phyloP scores from a whole-genome alignment of 2,797 vertebrate genomes.

The Tarsius wallacei region DNA sequence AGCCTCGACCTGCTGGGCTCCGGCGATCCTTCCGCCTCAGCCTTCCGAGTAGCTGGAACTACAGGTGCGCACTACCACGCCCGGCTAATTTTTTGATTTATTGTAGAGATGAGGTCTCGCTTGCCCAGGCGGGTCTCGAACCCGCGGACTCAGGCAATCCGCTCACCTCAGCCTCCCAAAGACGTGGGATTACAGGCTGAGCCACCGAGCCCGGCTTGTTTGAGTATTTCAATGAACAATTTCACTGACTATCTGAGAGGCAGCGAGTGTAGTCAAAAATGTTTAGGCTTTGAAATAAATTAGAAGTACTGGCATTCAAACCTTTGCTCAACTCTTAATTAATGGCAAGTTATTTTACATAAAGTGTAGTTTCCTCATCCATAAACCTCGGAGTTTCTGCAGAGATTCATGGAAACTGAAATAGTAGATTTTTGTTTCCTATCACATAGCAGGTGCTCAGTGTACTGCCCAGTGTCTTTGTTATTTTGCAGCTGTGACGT shows the following conservation, averaged over 20 bases:
- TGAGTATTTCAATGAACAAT: not conserved
- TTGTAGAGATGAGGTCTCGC: no score
- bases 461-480: accelerated
- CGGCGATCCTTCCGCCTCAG: no score
- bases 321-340: not conserved
- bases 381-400: not conserved
- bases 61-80: no score
- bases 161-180: no score
- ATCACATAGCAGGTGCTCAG: accelerated
- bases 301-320: not conserved
- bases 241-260: not conserved
- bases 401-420: not conserved
- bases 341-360: not conserved
- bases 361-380: not conserved
- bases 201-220: no score
- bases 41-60: no score
- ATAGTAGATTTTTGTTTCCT: not conserved
- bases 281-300: slow-evolving; percentile 21
- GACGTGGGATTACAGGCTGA: no score
- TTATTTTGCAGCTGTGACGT: not conserved
- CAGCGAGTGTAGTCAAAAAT: not conserved
- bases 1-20: no score
- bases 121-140: no score
- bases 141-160: no score
- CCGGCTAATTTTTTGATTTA: no score